Base-by-base conservation (phyloP, 2,888 invertebrate species). In the Agrotis ipsilon region DNA sequence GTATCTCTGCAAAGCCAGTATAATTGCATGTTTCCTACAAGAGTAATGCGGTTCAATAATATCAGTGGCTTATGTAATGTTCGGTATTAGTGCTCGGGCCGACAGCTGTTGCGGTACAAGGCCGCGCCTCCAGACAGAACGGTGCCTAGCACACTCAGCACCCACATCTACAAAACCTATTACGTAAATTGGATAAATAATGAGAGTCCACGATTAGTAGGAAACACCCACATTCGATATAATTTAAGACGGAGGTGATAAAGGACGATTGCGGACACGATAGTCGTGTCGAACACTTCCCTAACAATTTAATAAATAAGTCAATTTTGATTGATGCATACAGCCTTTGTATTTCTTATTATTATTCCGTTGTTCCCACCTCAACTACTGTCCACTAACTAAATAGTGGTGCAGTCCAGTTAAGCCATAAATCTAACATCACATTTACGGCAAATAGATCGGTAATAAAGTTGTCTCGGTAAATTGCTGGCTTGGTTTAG, bases 361-460 rank as follows among this genome's bases (percentile, higher is more conserved):
- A 21, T 55, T 27, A 70, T 32, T 24, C 24, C 32, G 48, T 60
- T 80, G 48, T 79, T 72, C 39, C 32, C 55, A 54, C 32, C 21
- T 57, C 46, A 58, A 65, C 69, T 62, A 73, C 64, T 74, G 51
- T 59, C n/a, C 21, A 52, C 57, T 59, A 74, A 39, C 66, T 62
- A 73, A 80, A 80, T 59, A 81, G 67, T 61, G 66, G 61, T 45
- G 57, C 48, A 63, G 55, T 51, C 55, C 52, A 69, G 77, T 76
- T 55, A 74, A 83, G 75, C 85, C 87, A 86, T 91, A 93, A 93
- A 92, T 89, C 88, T 86, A 87, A 84, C 76, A 70, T 73, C 80
- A 84, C 84, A 81, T 92, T 91, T 88, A 91, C 87, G 83, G 88
- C 86, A 90, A 90, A 86, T 88, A 86, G 83, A 89, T 89, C 84